A percentile compares a stretch with the other conserved stretches of the same genome.
phyloP scores from a whole-genome alignment of 2,797 vertebrate genomes.

The Anas bernieri region DNA sequence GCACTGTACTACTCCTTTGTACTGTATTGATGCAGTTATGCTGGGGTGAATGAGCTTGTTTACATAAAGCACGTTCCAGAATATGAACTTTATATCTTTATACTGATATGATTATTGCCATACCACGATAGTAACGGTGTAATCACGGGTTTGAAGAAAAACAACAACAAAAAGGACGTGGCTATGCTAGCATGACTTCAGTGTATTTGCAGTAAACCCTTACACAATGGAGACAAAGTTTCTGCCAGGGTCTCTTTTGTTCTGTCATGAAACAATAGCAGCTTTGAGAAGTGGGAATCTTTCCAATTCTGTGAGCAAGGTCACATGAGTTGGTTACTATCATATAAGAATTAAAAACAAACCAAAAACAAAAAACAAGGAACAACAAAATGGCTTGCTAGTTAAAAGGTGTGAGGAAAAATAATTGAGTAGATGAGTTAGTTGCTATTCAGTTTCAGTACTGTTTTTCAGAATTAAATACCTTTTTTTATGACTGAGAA shows the following conservation, averaged over 20 bases:
- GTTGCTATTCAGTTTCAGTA: neutral
- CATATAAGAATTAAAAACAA: neutral
- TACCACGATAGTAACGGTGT: neutral
- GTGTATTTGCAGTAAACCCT: neutral
- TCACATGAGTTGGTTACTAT: neutral
- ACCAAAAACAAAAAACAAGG: neutral
- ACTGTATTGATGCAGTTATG: neutral
- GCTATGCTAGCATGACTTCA: neutral
- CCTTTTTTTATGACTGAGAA: neutral
- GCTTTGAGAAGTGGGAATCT: neutral
- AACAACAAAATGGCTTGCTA: neutral
- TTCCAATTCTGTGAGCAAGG: neutral
- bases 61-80: neutral
- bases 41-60: neutral
- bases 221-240: neutral
- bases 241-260: neutral
- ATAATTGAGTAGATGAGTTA: neutral
- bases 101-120: neutral
- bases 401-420: neutral
- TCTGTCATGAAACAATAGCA: neutral
- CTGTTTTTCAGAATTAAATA: neutral
- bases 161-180: neutral
- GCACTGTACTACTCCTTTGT: neutral
- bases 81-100: neutral
- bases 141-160: neutral